phyloP scores from a whole-genome alignment of 1,140 invertebrate genomes.

The Leptinotarsa texana region DNA sequence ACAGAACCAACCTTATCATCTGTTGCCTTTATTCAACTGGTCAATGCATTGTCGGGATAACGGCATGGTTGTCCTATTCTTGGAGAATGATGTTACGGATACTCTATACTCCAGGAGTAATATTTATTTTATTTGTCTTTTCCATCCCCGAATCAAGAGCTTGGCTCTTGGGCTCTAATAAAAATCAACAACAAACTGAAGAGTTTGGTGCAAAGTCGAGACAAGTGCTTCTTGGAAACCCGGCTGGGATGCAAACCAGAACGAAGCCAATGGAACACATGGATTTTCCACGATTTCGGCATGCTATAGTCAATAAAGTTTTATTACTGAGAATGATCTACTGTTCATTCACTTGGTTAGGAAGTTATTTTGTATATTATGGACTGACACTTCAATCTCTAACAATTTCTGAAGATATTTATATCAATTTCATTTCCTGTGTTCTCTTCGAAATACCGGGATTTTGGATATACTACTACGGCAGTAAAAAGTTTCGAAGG shows the following conservation, averaged over 20 bases:
- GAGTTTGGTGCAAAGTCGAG: no score
- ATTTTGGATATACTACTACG: slow-evolving; percentile 59
- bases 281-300: no score
- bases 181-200: no score
- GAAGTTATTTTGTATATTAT: slow-evolving; percentile 65
- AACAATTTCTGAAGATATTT: slow-evolving; percentile 62
- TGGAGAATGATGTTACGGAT: slow-evolving; percentile 61
- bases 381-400: slow-evolving; percentile 68
- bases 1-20: slow-evolving; percentile 55
- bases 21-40: slow-evolving; percentile 73
- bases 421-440: slow-evolving; percentile 60
- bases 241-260: no score
- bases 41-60: slow-evolving; percentile 69
- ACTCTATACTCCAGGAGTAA: no score
- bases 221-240: no score
- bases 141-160: no score
- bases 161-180: no score
- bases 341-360: slow-evolving; percentile 27
- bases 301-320: no score
- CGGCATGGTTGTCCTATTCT: slow-evolving; percentile 69
- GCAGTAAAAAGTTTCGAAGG: slow-evolving; percentile 63
- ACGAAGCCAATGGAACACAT: no score
- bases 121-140: no score
- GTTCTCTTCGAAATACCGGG: slow-evolving; percentile 61
- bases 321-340: slow-evolving; percentile 16